phyloP scores from a whole-genome alignment of 2,113 vertebrate species.

The Atractosteus spatula region DNA sequence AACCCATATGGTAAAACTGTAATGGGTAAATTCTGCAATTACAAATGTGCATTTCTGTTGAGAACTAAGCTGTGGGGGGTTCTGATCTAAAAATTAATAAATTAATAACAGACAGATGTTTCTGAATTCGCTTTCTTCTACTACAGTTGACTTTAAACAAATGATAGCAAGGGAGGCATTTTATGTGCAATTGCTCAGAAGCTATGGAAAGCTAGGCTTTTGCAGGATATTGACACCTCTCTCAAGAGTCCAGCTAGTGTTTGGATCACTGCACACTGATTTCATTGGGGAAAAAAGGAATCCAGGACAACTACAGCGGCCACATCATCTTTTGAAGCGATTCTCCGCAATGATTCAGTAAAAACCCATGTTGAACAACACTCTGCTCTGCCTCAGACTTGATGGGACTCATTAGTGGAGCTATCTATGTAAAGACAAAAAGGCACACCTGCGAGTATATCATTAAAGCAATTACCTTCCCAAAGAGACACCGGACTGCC shows the following conservation, averaged over 20 bases:
- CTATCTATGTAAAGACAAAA: conserved; percentile 26
- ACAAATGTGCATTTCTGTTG: conserved; percentile 18
- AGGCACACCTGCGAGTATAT: conserved; percentile 24
- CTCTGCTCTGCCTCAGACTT: not conserved
- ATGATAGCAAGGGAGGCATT: conserved; percentile 45
- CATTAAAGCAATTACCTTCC: conserved; percentile 29
- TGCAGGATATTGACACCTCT: conserved; percentile 31
- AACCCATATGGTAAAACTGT: no score
- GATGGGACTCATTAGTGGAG: conserved; percentile 18
- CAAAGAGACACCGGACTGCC: conserved; percentile 24
- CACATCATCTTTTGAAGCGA: not conserved
- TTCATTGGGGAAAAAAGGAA: no score
- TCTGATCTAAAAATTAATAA: conserved; percentile 27
- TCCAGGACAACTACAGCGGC: not conserved
- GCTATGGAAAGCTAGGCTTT: conserved; percentile 35
- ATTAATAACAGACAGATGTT: conserved; percentile 48
- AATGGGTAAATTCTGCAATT: no score
- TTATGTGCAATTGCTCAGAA: conserved; percentile 46
- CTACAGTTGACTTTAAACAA: conserved; percentile 54
- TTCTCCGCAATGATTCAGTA: not conserved
- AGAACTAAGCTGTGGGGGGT: conserved; percentile 2
- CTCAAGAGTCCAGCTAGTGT: conserved; percentile 13
- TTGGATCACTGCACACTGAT: no score
- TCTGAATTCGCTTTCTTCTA: conserved; percentile 24
- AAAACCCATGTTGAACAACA: no score